Evolutionary conservation across 2,797 vertebrate genomes (phyloP).

Genomic region (Urophycis tenuis): DNA sequence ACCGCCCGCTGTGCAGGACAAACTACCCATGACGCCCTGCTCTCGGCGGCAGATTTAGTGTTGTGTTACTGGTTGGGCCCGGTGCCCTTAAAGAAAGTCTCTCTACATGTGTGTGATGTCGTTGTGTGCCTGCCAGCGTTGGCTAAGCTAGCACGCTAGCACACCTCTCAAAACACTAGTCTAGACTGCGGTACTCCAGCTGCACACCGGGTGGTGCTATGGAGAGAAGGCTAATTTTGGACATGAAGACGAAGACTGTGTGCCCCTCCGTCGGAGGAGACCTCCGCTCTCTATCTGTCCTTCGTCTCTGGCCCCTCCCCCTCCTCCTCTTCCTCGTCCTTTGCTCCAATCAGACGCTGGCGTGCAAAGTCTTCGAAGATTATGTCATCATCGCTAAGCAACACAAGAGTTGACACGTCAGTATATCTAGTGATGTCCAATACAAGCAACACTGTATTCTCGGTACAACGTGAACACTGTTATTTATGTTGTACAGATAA

Average conservation of each 20-base stretch:
- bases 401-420: background rate
- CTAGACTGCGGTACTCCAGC: constrained; percentile 43
- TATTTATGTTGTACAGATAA: too few species aligned
- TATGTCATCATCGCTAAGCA: constrained; percentile 86
- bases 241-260: constrained; percentile 57
- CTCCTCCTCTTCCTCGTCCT: constrained; percentile 88
- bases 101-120: constrained; percentile 7
- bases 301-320: constrained; percentile 77
- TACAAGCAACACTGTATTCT: too few species aligned
- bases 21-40: background rate
- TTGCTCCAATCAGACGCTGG: constrained; percentile 85
- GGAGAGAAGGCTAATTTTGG: constrained; percentile 52
- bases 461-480: too few species aligned
- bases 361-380: constrained; percentile 96
- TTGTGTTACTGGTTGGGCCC: background rate
- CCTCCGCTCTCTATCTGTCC: constrained; percentile 75
- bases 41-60: background rate
- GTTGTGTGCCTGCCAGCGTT: constrained; percentile 14
- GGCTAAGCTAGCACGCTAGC: constrained; percentile 18
- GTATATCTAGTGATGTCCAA: background rate
- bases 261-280: constrained; percentile 46
- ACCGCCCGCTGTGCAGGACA: background rate
- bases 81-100: constrained; percentile 1
- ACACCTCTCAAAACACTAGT: constrained; percentile 39
- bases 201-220: constrained; percentile 49